Conservation (phyloP, 2,888 invertebrate genomes). For the Drosophila tanythrix region DNA sequence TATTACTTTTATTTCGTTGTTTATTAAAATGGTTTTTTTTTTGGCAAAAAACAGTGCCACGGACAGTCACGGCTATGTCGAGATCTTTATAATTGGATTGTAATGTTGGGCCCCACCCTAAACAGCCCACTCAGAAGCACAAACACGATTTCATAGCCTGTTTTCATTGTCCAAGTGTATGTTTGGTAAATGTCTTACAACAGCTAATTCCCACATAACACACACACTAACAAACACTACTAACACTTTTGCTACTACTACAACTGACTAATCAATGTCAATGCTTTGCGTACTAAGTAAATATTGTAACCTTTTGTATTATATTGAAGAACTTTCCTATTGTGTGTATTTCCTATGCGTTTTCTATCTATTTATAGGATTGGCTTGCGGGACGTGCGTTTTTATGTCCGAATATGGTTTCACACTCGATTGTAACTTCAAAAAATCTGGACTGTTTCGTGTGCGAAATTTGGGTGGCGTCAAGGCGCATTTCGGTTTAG, state of each 20-base stretch:
- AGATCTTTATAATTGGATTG: constrained; percentile 42
- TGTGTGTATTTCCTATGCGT: constrained; percentile 82
- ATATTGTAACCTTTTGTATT: constrained; percentile 52
- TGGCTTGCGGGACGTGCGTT: constrained; percentile 92
- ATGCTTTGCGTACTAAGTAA: constrained; percentile 44
- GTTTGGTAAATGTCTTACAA: background rate
- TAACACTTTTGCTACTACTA: background rate
- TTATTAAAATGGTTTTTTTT: constrained; percentile 18
- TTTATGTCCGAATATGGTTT: constrained; percentile 95
- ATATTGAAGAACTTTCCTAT: constrained; percentile 73
- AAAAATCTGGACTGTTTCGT: constrained; percentile 95
- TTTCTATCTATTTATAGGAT: constrained; percentile 85
- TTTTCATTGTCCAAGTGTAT: constrained; percentile 2
- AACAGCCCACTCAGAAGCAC: constrained; percentile 5
- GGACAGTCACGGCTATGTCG: constrained; percentile 46
- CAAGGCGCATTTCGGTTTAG: constrained; percentile 95
- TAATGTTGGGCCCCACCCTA: constrained; percentile 36
- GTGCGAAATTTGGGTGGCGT: constrained; percentile 95
- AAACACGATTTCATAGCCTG: constrained; percentile 12
- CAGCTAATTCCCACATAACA: background rate
- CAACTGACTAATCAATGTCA: constrained; percentile 20
- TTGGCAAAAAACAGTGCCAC: constrained; percentile 55
- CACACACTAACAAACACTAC: background rate
- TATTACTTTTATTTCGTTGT: constrained; percentile 15
- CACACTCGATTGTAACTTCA: constrained; percentile 96